These are phyloP conservation scores for Panopea generosa DNA, from an alignment of 2,888 invertebrate genomes.

Conservation along the genomic window DNA sequence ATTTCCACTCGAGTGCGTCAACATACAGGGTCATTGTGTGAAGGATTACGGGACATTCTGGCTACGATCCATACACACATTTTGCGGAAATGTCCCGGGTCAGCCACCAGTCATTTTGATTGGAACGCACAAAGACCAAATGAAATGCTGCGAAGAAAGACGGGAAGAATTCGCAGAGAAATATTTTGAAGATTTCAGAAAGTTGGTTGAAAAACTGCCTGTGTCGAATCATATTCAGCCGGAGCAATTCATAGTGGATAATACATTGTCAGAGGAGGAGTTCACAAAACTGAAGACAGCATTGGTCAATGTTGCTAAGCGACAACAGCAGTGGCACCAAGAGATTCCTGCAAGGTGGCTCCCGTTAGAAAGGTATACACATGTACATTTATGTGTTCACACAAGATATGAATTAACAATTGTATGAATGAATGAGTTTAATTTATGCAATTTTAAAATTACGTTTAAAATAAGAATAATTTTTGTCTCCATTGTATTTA, in stretches of 20 bases:
- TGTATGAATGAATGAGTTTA: too few species aligned
- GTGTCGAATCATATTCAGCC: slow-evolving; percentile 53
- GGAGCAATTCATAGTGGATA: slow-evolving; percentile 57
- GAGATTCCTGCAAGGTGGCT: slow-evolving; percentile 58
- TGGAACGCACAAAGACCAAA: slow-evolving; percentile 50
- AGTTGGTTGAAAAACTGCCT: slow-evolving; percentile 51
- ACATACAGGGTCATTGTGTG: slow-evolving; percentile 45
- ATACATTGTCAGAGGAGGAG: slow-evolving; percentile 31
- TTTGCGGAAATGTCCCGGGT: slow-evolving; percentile 57
- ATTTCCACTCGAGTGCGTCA: slow-evolving; percentile 48
- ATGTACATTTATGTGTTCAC: too few species aligned
- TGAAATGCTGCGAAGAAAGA: slow-evolving; percentile 28
- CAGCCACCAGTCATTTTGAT: slow-evolving; percentile 59
- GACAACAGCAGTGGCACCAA: slow-evolving; percentile 57
- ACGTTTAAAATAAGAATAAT: too few species aligned
- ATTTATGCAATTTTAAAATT: too few species aligned
- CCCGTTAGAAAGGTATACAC: slow-evolving; percentile 43
- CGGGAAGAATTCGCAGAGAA: slow-evolving; percentile 29
- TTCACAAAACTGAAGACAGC: slow-evolving; percentile 46
- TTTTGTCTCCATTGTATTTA: too few species aligned
- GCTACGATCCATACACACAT: slow-evolving; percentile 58
- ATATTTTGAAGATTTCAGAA: slow-evolving; percentile 56
- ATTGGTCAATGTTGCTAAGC: slow-evolving; percentile 56
- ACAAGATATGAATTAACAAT: too few species aligned
- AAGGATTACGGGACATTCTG: slow-evolving; percentile 57